These are phyloP conservation scores for Melinopterus prodromus DNA, from an alignment of 2,888 invertebrate species.

Conservation along the genomic window DNA sequence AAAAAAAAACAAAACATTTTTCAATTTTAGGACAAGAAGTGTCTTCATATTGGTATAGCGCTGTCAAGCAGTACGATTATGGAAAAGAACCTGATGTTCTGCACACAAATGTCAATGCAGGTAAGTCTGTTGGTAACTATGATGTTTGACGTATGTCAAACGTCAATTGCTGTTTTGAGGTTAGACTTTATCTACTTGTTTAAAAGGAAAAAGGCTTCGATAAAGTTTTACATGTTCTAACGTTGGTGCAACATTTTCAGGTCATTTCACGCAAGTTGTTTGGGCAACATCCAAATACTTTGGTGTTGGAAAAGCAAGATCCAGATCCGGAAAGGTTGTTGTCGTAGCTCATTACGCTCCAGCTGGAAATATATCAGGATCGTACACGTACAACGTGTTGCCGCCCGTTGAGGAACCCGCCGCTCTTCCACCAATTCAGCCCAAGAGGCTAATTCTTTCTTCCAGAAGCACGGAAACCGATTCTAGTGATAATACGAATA, in stretches of 20 bases:
- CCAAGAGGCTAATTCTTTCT: constrained; percentile 42
- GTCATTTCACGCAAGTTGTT: constrained; percentile 88
- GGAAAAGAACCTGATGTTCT: constrained; percentile 76
- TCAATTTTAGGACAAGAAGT: constrained; percentile 75
- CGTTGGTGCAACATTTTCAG: constrained; percentile 59
- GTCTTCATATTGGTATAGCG: constrained; percentile 83
- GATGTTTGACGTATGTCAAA: too few relatives aligned
- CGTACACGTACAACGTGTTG: constrained; percentile 79
- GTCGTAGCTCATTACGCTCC: constrained; percentile 88
- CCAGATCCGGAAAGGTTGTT: constrained; percentile 79
- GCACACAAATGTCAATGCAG: constrained; percentile 81
- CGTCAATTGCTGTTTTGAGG: not conserved
- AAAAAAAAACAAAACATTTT: not conserved
- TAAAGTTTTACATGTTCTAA: too few relatives aligned
- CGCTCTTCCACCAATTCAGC: constrained; percentile 36
- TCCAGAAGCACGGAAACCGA: constrained; percentile 42
- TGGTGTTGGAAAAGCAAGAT: constrained; percentile 83
- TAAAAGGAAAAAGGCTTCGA: too few relatives aligned
- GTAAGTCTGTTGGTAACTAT: constrained; percentile 60
- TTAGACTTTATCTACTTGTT: too few relatives aligned
- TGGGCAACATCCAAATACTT: constrained; percentile 81
- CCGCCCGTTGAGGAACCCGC: constrained; percentile 63
- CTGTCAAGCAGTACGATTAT: constrained; percentile 78
- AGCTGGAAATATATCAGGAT: constrained; percentile 78
- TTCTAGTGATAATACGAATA: constrained; percentile 39